These are phyloP conservation scores for Ormyrus labotus DNA, from an alignment of 2,888 invertebrate genomes.

Conservation along the genomic window DNA sequence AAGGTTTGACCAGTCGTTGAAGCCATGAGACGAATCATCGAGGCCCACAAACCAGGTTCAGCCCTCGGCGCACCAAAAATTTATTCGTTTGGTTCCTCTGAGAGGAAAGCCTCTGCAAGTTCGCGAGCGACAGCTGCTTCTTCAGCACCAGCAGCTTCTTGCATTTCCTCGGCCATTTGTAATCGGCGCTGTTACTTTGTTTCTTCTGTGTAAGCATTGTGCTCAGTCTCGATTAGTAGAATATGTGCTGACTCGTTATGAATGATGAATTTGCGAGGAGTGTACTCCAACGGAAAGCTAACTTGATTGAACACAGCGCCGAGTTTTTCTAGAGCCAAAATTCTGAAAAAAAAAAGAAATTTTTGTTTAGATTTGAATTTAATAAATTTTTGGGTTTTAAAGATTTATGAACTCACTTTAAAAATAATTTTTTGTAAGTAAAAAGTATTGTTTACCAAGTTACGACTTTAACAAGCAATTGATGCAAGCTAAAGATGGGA, in stretches of 20 bases:
- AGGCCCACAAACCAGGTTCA: conserved; percentile 97
- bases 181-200: conserved; percentile 94
- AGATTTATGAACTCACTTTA: too few relatives aligned
- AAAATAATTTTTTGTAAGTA: too few relatives aligned
- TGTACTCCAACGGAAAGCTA: conserved; percentile 94
- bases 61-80: conserved; percentile 97
- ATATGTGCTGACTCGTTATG: conserved; percentile 94
- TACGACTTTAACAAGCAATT: too few relatives aligned
- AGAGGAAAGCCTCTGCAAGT: conserved; percentile 97
- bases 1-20: conserved; percentile 89
- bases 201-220: conserved; percentile 98
- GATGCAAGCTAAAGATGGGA: background rate
- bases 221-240: conserved; percentile 96
- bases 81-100: conserved; percentile 95
- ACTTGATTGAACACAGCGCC: conserved; percentile 99
- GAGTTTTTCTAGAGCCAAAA: conserved; percentile 97
- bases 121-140: conserved; percentile 97
- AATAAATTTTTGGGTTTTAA: too few relatives aligned
- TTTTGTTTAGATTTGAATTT: too few relatives aligned
- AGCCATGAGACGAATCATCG: conserved; percentile 90
- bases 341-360: conserved; percentile 77
- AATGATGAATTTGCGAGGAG: conserved; percentile 95
- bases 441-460: background rate
- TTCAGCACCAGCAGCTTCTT: conserved; percentile 96
- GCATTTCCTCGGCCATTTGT: conserved; percentile 99